A percentile compares a stretch with the other conserved stretches of the same genome.
phyloP scores from a whole-genome alignment of 2,113 vertebrate species.

The Lagenorhynchus albirostris region DNA sequence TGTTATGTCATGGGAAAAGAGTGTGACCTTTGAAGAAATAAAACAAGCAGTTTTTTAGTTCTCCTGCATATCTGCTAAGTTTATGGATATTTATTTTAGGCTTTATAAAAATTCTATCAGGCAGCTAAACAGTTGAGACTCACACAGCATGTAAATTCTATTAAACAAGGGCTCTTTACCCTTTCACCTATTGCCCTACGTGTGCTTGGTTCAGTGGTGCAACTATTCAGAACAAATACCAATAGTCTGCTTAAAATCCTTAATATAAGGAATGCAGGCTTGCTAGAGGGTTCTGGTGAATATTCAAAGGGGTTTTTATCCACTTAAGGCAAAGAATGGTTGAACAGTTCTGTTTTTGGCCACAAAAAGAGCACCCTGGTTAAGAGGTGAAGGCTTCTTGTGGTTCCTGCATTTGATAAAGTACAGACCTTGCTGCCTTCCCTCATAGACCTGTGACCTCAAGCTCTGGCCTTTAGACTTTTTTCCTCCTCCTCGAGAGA shows the following conservation, averaged over 20 bases:
- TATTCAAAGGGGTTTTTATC: slow-evolving; percentile 65
- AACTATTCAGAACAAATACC: slow-evolving; percentile 64
- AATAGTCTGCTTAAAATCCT: slow-evolving; percentile 73
- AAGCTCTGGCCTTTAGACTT: slow-evolving; percentile 2
- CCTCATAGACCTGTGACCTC: slow-evolving; percentile 43
- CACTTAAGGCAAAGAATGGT: slow-evolving; percentile 65
- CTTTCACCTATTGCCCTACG: slow-evolving; percentile 63
- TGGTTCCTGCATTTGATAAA: slow-evolving; percentile 62
- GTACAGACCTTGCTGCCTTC: slow-evolving; percentile 59
- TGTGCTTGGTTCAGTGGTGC: slow-evolving; percentile 7
- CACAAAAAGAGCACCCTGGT: slow-evolving; percentile 50
- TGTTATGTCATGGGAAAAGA: slow-evolving; percentile 58
- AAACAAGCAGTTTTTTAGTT: slow-evolving; percentile 57
- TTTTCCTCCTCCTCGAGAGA: slow-evolving; percentile 31
- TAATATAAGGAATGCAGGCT: slow-evolving; percentile 71
- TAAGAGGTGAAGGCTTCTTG: slow-evolving; percentile 52
- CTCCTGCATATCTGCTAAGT: slow-evolving; percentile 49
- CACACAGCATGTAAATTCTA: slow-evolving; percentile 70
- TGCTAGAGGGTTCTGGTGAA: slow-evolving; percentile 55
- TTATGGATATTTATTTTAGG: slow-evolving; percentile 73
- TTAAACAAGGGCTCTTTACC: slow-evolving; percentile 31
- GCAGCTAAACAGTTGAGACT: slow-evolving; percentile 69
- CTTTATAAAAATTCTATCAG: slow-evolving; percentile 71
- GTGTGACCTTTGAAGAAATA: slow-evolving; percentile 68
- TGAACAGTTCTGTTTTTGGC: slow-evolving; percentile 52